Evolutionary conservation across 2,888 invertebrate species (phyloP).

Genomic region (Deilephila elpenor): DNA sequence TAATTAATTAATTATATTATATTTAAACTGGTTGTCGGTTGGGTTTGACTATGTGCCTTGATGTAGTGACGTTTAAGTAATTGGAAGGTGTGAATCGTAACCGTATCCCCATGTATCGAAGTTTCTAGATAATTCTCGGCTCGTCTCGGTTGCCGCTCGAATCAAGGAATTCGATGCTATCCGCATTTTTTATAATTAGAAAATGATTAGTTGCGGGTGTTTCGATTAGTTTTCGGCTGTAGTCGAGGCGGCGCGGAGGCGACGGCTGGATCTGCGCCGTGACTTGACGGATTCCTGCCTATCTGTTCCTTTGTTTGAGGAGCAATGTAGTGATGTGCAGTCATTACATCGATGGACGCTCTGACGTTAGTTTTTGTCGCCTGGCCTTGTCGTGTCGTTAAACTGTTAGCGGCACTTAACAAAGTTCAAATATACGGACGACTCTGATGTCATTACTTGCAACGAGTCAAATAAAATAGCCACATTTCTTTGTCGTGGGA

Average conservation of each 20-base stretch:
- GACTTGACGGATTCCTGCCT: slow-evolving; percentile 78
- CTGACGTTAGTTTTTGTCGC: slow-evolving; percentile 37
- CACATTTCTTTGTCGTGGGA: background rate
- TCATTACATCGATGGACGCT: slow-evolving; percentile 44
- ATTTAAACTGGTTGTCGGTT: too few relatives aligned
- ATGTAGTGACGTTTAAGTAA: slow-evolving; percentile 33
- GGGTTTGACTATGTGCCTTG: background rate
- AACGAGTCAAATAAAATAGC: background rate
- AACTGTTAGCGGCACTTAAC: slow-evolving; percentile 40
- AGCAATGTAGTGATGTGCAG: slow-evolving; percentile 58
- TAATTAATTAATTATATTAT: too few relatives aligned
- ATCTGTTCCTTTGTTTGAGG: slow-evolving; percentile 70
- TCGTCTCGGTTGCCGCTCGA: slow-evolving; percentile 53
- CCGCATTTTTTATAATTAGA: slow-evolving; percentile 75
- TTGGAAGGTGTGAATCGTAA: slow-evolving; percentile 47
- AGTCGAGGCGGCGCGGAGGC: slow-evolving; percentile 48
- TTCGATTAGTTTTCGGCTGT: slow-evolving; percentile 79
- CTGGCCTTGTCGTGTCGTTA: slow-evolving; percentile 43
- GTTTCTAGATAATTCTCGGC: slow-evolving; percentile 53
- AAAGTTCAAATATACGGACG: slow-evolving; percentile 24
- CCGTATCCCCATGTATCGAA: slow-evolving; percentile 38
- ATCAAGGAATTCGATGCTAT: slow-evolving; percentile 63
- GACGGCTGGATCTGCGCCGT: slow-evolving; percentile 56
- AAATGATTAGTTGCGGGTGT: slow-evolving; percentile 80
- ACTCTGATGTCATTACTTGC: slow-evolving; percentile 19